Percentiles rank a stretch among this genome's conserved stretches.
phyloP scores from a whole-genome alignment of 2,797 vertebrate genomes.

The Mormyrus proboscirostris region DNA sequence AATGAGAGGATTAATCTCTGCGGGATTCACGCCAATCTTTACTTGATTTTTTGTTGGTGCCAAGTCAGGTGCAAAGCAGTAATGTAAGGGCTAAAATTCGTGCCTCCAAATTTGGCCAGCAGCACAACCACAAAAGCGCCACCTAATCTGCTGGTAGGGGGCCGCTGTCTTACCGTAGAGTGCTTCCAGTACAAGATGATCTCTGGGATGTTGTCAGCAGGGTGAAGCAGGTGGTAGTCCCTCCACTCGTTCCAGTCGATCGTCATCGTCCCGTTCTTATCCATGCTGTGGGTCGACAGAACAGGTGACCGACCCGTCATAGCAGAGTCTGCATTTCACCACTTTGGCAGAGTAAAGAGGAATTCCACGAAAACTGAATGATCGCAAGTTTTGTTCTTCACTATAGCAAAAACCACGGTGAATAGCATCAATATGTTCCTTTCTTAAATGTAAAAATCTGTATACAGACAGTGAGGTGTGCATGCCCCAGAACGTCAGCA shows the following conservation, averaged over 20 bases:
- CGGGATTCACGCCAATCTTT: not conserved
- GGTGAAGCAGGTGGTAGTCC: conserved; percentile 75
- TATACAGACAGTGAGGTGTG: not conserved
- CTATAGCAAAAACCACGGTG: not conserved
- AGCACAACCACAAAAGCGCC: not conserved
- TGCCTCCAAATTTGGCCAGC: not conserved
- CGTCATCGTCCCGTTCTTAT: conserved; percentile 90
- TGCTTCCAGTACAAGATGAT: conserved; percentile 99
- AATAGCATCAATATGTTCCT: not conserved
- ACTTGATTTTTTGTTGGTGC: not conserved
- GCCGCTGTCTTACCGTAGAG: conserved; percentile 73
- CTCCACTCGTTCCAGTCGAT: conserved; percentile 91
- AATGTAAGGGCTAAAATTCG: not conserved
- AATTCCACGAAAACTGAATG: not conserved
- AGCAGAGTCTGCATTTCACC: not conserved
- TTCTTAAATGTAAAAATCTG: not conserved
- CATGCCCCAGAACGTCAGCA: not conserved
- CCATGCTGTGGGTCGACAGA: conserved; percentile 68
- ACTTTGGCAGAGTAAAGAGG: not conserved
- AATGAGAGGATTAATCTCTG: not conserved
- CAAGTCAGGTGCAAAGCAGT: not conserved
- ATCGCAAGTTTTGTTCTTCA: not conserved
- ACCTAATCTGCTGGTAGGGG: not conserved
- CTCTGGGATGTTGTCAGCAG: conserved; percentile 84
- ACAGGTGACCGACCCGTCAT: not conserved